phyloP scores from a whole-genome alignment of 1,140 invertebrate genomes.

The Scaptomyza pallida region DNA sequence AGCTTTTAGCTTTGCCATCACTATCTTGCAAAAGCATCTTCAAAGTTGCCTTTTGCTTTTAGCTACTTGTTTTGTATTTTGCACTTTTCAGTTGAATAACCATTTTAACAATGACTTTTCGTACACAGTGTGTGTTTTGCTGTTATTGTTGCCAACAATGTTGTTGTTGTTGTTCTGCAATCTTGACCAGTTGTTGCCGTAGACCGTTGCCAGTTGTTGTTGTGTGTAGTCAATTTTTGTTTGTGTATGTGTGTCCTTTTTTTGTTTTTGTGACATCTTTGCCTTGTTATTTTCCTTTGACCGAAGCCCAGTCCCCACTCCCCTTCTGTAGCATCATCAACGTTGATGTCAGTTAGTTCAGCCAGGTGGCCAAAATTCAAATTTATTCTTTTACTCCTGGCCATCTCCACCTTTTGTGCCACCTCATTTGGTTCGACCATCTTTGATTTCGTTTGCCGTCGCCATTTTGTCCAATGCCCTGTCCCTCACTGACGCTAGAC shows the following conservation, averaged over 20 bases:
- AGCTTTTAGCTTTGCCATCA: not conserved
- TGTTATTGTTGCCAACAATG: constrained; percentile 20
- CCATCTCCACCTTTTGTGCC: constrained; percentile 21
- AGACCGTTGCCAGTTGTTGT: not conserved
- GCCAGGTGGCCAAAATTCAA: constrained; percentile 70
- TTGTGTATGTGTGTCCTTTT: constrained; percentile 37
- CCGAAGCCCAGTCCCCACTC: not conserved
- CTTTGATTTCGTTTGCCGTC: constrained; percentile 24
- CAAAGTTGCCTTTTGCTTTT: not conserved
- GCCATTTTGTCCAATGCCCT: constrained; percentile 28
- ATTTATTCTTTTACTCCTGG: constrained; percentile 46
- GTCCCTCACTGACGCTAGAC: constrained; percentile 17
- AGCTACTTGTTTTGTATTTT: constrained; percentile 42
- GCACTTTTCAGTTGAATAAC: constrained; percentile 48
- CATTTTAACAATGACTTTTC: constrained; percentile 50
- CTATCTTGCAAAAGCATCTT: not conserved
- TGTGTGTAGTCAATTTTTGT: constrained; percentile 9
- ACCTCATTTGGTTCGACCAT: constrained; percentile 25
- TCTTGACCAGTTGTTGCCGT: constrained; percentile 8
- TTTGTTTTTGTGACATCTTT: constrained; percentile 54
- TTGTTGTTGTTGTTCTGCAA: constrained; percentile 3
- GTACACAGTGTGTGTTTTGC: constrained; percentile 7
- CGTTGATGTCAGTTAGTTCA: constrained; percentile 9
- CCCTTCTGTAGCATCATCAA: not conserved
- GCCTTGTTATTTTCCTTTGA: constrained; percentile 76